Percentiles rank a stretch among this genome's conserved stretches.
Evolutionary conservation across 2,797 vertebrate genomes (phyloP).

Genomic region (Martes flavigula): DNA sequence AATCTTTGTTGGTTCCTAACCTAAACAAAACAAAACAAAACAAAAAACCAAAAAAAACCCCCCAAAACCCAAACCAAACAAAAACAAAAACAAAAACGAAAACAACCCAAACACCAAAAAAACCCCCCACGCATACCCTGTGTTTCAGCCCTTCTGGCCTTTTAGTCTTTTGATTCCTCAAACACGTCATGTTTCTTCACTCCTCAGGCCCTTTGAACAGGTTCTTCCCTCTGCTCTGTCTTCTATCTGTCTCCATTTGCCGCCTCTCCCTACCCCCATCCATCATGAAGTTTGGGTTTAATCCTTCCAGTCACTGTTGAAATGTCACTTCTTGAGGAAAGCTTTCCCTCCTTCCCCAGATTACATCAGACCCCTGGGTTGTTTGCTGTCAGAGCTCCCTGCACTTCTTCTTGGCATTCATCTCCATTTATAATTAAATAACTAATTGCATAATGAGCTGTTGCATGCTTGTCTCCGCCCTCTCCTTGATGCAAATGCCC

Average conservation of each 20-base stretch:
- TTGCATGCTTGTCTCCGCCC: not conserved
- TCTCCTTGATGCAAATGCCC: not conserved
- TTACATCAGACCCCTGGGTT: not conserved
- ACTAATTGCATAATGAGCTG: conserved; percentile 66
- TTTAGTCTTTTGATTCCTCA: not conserved
- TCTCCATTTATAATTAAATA: conserved; percentile 40
- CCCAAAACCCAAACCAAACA: not conserved
- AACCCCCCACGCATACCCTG: not conserved
- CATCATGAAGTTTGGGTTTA: not conserved
- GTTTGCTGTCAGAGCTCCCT: not conserved
- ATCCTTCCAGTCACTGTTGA: not conserved
- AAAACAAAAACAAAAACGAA: not conserved
- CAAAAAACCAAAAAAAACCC: no score
- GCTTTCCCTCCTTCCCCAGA: not conserved
- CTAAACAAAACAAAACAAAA: not conserved
- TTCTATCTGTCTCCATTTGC: not conserved
- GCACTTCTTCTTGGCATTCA: conserved; percentile 18
- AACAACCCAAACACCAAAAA: not conserved
- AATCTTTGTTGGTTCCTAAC: not conserved
- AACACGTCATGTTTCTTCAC: not conserved
- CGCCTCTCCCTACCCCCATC: not conserved
- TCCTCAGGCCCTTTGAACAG: not conserved
- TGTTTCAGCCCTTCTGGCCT: conserved; percentile 9
- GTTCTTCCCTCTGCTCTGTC: not conserved
- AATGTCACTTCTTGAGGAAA: conserved; percentile 53